phyloP scores from a whole-genome alignment of 2,797 vertebrate species.

The Pseudochirops corinnae region DNA sequence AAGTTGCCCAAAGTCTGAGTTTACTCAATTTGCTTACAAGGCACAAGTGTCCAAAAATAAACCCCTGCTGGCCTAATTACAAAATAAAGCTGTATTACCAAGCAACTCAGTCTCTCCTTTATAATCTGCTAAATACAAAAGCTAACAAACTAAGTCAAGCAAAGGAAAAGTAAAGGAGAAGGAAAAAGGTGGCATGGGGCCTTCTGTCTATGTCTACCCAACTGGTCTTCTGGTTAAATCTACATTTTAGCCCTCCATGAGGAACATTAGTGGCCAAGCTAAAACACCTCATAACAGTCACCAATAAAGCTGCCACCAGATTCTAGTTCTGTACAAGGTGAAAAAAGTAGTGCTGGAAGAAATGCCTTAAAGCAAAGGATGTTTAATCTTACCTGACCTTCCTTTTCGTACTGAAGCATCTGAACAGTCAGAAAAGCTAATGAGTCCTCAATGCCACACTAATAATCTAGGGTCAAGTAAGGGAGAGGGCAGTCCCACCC shows the following conservation, averaged over 20 bases:
- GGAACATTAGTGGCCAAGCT: neutral
- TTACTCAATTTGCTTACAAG: slow-evolving; percentile 51
- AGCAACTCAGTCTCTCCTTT: slow-evolving; percentile 40
- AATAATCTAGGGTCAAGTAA: neutral
- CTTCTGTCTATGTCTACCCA: neutral
- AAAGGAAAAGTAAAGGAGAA: slow-evolving; percentile 35
- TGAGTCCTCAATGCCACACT: neutral
- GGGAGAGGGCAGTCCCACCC: neutral
- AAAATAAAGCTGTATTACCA: slow-evolving; percentile 50
- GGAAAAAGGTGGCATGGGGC: slow-evolving; percentile 41
- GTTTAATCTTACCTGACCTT: neutral
- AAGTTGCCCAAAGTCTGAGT: slow-evolving; percentile 36
- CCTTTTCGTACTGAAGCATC: neutral
- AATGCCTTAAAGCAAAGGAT: neutral
- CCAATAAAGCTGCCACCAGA: too few species aligned
- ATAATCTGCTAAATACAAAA: slow-evolving; percentile 58
- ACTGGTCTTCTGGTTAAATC: neutral
- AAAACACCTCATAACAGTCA: too few species aligned
- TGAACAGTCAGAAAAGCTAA: neutral
- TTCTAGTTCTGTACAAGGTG: too few species aligned
- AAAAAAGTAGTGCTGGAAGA: neutral
- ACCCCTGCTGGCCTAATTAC: slow-evolving; percentile 34
- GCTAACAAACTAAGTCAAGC: slow-evolving; percentile 45
- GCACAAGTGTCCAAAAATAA: slow-evolving; percentile 59
- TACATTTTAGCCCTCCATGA: slow-evolving; percentile 47